Percentiles rank a stretch among this genome's conserved stretches.
phyloP scores from a whole-genome alignment of 2,797 vertebrate genomes.

The Pangasius larnaudii region DNA sequence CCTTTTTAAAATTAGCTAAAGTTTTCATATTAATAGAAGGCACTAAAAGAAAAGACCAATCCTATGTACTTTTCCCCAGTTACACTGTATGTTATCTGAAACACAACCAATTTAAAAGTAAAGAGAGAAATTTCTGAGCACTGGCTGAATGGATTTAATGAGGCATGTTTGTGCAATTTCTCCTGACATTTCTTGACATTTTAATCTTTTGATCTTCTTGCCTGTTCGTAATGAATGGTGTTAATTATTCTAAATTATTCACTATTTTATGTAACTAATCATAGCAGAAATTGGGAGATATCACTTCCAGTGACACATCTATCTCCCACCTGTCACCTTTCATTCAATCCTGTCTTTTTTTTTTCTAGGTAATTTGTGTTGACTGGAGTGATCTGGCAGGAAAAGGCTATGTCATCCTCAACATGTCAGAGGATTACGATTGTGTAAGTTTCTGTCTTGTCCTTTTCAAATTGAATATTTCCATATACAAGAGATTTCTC shows the following conservation, averaged over 20 bases:
- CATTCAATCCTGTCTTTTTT: neutral
- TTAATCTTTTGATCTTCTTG: conserved; percentile 20
- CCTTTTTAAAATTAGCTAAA: neutral
- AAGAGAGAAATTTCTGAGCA: neutral
- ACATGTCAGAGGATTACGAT: conserved; percentile 90
- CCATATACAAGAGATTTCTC: neutral
- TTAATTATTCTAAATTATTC: conserved; percentile 23
- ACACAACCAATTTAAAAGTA: neutral
- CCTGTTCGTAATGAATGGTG: conserved; percentile 3
- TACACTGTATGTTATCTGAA: neutral
- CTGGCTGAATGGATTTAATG: conserved; percentile 15
- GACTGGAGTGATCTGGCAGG: conserved; percentile 90
- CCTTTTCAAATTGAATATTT: conserved; percentile 7
- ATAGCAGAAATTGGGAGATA: conserved; percentile 4
- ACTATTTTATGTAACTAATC: neutral
- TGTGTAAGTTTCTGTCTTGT: conserved; percentile 84
- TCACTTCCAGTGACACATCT: neutral
- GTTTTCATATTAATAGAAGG: neutral
- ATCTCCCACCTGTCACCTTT: conserved; percentile 5
- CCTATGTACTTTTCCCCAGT: neutral
- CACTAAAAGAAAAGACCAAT: neutral
- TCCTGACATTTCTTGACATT: conserved; percentile 17
- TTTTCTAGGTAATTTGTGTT: conserved; percentile 88
- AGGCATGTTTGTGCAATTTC: conserved; percentile 1
- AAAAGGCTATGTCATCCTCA: conserved; percentile 89